Conservation (phyloP, 2,888 invertebrate species). For the Caenorhabditis sp. region DNA sequence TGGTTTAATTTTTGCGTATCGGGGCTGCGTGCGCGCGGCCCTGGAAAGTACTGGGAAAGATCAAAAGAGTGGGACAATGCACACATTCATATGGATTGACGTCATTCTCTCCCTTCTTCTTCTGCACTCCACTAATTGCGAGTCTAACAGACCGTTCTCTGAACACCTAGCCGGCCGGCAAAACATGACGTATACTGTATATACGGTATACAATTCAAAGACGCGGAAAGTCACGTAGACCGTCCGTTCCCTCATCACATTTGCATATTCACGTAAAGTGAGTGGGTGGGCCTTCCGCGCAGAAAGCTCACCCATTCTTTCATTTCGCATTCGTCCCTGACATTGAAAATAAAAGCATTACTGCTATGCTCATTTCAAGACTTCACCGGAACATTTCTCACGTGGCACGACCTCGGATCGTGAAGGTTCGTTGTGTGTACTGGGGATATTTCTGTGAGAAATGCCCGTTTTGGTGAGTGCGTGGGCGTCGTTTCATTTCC, state of each 20-base stretch:
- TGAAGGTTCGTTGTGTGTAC: too few relatives aligned
- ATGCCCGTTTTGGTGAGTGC: not conserved
- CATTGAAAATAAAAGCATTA: too few relatives aligned
- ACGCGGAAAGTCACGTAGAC: conserved; percentile 31
- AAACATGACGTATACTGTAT: not conserved
- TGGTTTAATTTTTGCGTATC: conserved; percentile 76
- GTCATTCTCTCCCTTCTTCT: too few relatives aligned
- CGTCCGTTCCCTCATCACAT: conserved; percentile 20
- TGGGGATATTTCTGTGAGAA: too few relatives aligned
- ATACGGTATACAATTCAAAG: too few relatives aligned
- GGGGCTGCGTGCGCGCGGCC: conserved; percentile 79
- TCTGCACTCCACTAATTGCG: not conserved
- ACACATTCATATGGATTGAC: too few relatives aligned
- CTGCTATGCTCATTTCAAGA: not conserved
- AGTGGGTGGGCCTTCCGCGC: not conserved
- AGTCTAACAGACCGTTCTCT: not conserved
- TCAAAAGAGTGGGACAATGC: too few relatives aligned
- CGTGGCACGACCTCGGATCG: too few relatives aligned
- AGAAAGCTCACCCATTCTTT: not conserved
- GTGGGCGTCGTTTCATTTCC: not conserved
- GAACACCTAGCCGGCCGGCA: not conserved
- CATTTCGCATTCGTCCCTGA: not conserved
- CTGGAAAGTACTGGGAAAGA: conserved; percentile 58
- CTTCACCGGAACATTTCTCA: not conserved
- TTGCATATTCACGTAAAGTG: conserved; percentile 29